Percentiles rank a stretch among this genome's conserved stretches.
Conservation (phyloP, 2,888 invertebrate genomes). For the Eupeodes luniger region DNA sequence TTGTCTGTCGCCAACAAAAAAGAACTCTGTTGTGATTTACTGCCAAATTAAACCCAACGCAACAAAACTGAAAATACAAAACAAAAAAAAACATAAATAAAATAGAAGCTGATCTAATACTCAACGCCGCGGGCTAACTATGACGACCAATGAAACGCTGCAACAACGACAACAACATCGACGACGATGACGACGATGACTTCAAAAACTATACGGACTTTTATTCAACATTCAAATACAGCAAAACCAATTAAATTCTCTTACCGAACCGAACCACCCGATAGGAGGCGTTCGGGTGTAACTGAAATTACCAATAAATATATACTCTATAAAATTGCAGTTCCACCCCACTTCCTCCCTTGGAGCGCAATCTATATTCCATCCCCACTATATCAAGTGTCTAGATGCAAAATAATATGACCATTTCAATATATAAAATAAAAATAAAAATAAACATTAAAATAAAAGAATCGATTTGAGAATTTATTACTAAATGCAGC, state of each 20-base stretch:
- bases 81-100: neutral
- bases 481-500: constrained; percentile 46
- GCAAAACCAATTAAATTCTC: constrained; percentile 36
- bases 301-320: constrained; percentile 26
- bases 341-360: neutral
- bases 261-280: neutral
- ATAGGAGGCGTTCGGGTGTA: constrained; percentile 11
- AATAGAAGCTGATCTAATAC: constrained; percentile 39
- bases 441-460: neutral
- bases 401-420: constrained; percentile 40
- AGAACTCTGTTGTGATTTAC: constrained; percentile 19
- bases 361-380: neutral
- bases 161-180: no score
- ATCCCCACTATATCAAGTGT: constrained; percentile 11
- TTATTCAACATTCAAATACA: neutral
- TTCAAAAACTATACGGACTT: neutral
- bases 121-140: neutral
- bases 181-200: neutral
- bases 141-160: neutral
- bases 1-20: constrained; percentile 26
- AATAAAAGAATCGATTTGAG: constrained; percentile 28
- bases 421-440: constrained; percentile 14
- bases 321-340: neutral
- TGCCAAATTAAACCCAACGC: constrained; percentile 7
- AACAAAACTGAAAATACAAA: neutral